Conservation (phyloP, 2,797 vertebrate genomes). For the Cheirogaleus major region DNA sequence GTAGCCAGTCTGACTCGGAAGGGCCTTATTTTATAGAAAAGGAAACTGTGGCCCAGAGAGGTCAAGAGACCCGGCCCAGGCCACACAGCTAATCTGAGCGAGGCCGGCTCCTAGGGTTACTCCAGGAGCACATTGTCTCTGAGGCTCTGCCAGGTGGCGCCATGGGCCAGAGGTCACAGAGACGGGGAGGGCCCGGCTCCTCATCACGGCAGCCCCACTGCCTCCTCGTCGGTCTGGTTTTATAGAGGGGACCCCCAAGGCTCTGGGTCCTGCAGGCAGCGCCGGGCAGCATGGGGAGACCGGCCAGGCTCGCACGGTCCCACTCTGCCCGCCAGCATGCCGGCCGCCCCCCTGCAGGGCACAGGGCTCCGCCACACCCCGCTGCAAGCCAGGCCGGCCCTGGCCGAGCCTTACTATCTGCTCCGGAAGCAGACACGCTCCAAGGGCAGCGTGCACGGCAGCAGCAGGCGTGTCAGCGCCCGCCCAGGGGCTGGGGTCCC, state of each 20-base stretch:
- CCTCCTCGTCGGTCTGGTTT: accelerated
- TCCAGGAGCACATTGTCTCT: not conserved
- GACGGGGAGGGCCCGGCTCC: accelerated
- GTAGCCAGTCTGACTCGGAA: not conserved
- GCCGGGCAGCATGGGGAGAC: accelerated
- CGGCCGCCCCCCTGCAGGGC: accelerated
- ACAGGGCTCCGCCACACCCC: accelerated
- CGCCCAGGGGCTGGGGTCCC: not conserved
- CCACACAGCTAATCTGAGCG: not conserved
- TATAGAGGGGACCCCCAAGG: not conserved
- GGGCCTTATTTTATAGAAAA: not conserved
- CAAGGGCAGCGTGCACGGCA: constrained; percentile 57
- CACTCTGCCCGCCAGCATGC: too few relatives aligned
- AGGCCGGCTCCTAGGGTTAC: not conserved
- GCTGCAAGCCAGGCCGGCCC: not conserved
- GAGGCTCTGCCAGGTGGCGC: not conserved
- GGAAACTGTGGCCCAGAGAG: not conserved
- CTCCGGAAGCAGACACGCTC: constrained; percentile 28
- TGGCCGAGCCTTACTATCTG: constrained; percentile 19
- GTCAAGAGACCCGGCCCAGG: not conserved
- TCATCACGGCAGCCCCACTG: accelerated
- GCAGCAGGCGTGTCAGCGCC: constrained; percentile 1
- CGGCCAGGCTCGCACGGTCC: accelerated
- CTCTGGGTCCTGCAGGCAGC: not conserved
- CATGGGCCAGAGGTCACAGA: not conserved